These are phyloP conservation scores for Drosophila lacteicornis DNA, from an alignment of 1,140 invertebrate genomes.

Conservation along the genomic window DNA sequence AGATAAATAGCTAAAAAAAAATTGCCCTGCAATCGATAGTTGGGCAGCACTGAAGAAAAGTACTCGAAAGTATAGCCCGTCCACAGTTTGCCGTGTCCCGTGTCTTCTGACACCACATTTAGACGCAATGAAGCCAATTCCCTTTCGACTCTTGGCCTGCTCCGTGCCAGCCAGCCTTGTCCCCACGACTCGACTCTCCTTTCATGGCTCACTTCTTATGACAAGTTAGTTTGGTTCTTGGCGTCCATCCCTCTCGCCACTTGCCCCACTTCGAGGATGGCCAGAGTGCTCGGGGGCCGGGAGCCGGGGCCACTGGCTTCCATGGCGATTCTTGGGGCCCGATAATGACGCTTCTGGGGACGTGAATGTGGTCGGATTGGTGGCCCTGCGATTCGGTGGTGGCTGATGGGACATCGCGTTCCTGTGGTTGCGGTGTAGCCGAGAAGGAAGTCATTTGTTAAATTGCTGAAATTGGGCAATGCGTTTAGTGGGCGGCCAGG, in stretches of 20 bases:
- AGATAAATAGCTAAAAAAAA: not conserved
- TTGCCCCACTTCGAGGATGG: constrained; percentile 18
- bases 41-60: not conserved
- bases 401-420: constrained; percentile 38
- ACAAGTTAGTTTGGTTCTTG: constrained; percentile 54
- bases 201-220: constrained; percentile 42
- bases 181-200: constrained; percentile 23
- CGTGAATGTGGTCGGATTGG: constrained; percentile 56
- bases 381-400: constrained; percentile 21
- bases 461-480: constrained; percentile 51
- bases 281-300: constrained; percentile 10
- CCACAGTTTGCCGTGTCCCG: constrained; percentile 15
- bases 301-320: constrained; percentile 16
- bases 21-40: constrained; percentile 17
- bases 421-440: constrained; percentile 42
- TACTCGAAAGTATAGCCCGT: not conserved
- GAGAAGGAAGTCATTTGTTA: constrained; percentile 55
- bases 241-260: constrained; percentile 2
- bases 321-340: constrained; percentile 25
- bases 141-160: constrained; percentile 39
- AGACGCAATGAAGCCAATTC: constrained; percentile 80
- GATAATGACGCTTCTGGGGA: constrained; percentile 58
- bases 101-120: constrained; percentile 72
- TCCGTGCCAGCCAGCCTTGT: constrained; percentile 1
- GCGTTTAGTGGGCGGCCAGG: not conserved